These are phyloP conservation scores for Psilopsiagon aurifrons DNA, from an alignment of 2,113 vertebrate species.

Conservation along the genomic window DNA sequence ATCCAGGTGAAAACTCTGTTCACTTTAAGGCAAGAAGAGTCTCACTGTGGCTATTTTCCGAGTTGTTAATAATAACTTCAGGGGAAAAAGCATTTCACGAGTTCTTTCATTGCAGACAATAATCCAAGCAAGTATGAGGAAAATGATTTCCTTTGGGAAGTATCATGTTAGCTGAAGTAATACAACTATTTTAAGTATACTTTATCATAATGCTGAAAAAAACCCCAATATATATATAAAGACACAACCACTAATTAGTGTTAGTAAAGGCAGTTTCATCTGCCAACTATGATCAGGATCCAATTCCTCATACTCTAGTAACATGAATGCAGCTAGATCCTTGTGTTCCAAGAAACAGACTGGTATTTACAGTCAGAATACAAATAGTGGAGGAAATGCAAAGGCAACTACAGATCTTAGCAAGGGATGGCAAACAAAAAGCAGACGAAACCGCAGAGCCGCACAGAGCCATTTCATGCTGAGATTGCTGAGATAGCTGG, in stretches of 20 bases:
- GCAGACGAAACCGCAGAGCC: background rate
- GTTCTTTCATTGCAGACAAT: background rate
- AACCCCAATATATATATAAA: background rate
- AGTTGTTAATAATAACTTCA: background rate
- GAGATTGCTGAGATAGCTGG: background rate
- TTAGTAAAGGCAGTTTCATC: background rate
- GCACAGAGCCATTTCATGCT: background rate
- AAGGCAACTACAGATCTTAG: background rate
- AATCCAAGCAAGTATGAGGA: background rate
- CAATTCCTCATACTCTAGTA: background rate
- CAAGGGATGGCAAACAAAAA: background rate
- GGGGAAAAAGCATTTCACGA: background rate
- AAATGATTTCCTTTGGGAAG: background rate
- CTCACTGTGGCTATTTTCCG: background rate
- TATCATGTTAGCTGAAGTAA: background rate
- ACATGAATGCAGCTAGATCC: rapidly evolving
- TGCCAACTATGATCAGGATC: background rate
- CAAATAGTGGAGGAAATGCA: background rate
- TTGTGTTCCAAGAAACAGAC: background rate
- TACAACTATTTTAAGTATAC: background rate
- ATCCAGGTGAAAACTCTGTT: background rate
- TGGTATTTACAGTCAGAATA: background rate
- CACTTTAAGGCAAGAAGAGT: background rate
- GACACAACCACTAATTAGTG: background rate
- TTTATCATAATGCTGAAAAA: background rate